Evolutionary conservation across 2,888 invertebrate species (phyloP).

Genomic region (Hyposoter dolosus): DNA sequence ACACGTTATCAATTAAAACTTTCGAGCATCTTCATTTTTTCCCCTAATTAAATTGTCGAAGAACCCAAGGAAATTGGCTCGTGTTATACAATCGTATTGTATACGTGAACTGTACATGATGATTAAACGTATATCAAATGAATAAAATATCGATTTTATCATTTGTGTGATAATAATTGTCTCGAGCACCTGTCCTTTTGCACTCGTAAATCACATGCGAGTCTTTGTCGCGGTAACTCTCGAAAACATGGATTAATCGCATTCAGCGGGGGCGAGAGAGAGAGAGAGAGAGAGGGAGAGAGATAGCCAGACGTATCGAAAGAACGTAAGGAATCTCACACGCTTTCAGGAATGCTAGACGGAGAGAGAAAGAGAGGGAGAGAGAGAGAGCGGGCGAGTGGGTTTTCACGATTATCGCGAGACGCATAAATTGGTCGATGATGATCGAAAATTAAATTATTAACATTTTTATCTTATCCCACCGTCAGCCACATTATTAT

Average conservation of each 20-base stretch:
- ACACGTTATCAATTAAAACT: background rate
- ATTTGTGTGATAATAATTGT: conserved; percentile 21
- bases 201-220: conserved; percentile 26
- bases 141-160: conserved; percentile 43
- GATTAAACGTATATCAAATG: conserved; percentile 14
- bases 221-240: background rate
- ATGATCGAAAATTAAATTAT: conserved; percentile 14
- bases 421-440: conserved; percentile 32
- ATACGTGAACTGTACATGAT: background rate
- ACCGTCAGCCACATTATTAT: background rate
- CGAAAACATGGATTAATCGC: conserved; percentile 9
- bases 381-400: background rate
- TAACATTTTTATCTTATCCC: background rate
- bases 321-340: conserved; percentile 5
- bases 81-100: background rate
- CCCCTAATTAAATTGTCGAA: background rate
- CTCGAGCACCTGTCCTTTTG: conserved; percentile 20
- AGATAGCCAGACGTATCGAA: background rate
- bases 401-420: conserved; percentile 19
- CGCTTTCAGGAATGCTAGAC: background rate
- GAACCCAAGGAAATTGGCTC: background rate
- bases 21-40: background rate
- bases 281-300: background rate
- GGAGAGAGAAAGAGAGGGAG: background rate
- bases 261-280: background rate